A percentile compares a stretch with the other conserved stretches of the same genome.
phyloP scores from a whole-genome alignment of 2,888 invertebrate genomes.

The Philhelius pedissequus region DNA sequence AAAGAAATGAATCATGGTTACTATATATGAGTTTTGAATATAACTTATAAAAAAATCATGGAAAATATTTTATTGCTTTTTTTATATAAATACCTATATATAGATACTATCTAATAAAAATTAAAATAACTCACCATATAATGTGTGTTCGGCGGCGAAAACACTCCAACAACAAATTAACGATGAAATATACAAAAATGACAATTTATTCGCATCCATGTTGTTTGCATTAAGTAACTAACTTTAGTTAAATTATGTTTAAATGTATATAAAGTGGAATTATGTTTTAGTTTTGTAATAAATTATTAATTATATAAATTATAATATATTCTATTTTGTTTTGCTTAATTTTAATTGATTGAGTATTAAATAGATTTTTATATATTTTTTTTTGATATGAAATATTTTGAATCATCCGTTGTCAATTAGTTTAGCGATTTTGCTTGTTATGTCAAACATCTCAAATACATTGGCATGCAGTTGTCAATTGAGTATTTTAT shows the following conservation, averaged over 20 bases:
- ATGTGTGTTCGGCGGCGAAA: constrained; percentile 47
- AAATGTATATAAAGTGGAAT: constrained; percentile 38
- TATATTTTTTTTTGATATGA: background rate
- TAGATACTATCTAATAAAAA: too few species aligned
- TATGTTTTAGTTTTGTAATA: constrained; percentile 2
- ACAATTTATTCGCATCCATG: constrained; percentile 71
- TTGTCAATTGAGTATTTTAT: background rate
- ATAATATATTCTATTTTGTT: background rate
- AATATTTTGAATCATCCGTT: constrained; percentile 71
- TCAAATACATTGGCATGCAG: constrained; percentile 69
- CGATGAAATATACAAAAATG: constrained; percentile 67
- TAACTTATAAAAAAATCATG: background rate
- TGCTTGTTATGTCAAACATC: constrained; percentile 73
- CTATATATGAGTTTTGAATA: background rate
- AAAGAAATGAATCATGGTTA: constrained; percentile 53
- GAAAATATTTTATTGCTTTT: background rate
- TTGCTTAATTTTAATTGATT: constrained; percentile 34
- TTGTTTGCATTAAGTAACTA: constrained; percentile 62
- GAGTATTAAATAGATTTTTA: constrained; percentile 43
- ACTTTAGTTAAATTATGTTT: background rate
- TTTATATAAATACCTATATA: too few species aligned
- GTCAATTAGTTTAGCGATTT: constrained; percentile 73
- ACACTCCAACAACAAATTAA: constrained; percentile 72
- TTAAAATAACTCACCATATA: constrained; percentile 67
- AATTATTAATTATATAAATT: constrained; percentile 35